Evolutionary conservation across 2,888 invertebrate species (phyloP).

Genomic region (Synergus japonicus): DNA sequence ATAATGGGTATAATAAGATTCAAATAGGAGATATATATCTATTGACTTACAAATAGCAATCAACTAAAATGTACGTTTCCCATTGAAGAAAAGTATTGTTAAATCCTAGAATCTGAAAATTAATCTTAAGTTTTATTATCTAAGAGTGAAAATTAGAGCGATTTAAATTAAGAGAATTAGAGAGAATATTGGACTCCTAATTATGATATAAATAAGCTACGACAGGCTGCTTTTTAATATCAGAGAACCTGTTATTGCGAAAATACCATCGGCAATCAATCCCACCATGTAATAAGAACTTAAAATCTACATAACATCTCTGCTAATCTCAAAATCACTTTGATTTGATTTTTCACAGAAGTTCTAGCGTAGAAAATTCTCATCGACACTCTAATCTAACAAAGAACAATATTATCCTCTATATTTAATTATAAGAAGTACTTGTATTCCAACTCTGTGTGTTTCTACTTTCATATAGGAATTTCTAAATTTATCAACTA

Average conservation of each 20-base stretch:
- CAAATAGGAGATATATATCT: slow-evolving; percentile 14
- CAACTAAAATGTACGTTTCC: not conserved
- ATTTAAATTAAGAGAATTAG: slow-evolving; percentile 13
- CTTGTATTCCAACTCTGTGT: slow-evolving; percentile 33
- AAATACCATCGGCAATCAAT: not conserved
- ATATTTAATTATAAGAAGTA: slow-evolving; percentile 17
- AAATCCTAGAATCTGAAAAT: slow-evolving; percentile 24
- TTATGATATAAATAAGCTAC: slow-evolving; percentile 7
- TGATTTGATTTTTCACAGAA: slow-evolving; percentile 13
- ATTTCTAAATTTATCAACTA: slow-evolving; percentile 63
- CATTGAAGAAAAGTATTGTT: slow-evolving; percentile 9
- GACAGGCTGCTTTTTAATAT: slow-evolving; percentile 21
- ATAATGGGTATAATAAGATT: slow-evolving; percentile 25
- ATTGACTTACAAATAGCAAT: not conserved
- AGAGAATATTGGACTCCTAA: slow-evolving; percentile 5
- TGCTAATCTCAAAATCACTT: slow-evolving; percentile 16
- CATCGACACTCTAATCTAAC: slow-evolving; percentile 4
- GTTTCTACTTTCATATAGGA: slow-evolving; percentile 71
- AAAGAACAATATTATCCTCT: slow-evolving; percentile 28
- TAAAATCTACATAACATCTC: not conserved
- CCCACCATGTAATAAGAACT: not conserved
- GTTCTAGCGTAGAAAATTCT: slow-evolving; percentile 15
- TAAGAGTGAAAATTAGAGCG: not conserved
- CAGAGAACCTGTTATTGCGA: not conserved
- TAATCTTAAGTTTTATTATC: slow-evolving; percentile 8